These are phyloP conservation scores for Natrix natrix DNA, from an alignment of 2,797 vertebrate species.

Conservation along the genomic window DNA sequence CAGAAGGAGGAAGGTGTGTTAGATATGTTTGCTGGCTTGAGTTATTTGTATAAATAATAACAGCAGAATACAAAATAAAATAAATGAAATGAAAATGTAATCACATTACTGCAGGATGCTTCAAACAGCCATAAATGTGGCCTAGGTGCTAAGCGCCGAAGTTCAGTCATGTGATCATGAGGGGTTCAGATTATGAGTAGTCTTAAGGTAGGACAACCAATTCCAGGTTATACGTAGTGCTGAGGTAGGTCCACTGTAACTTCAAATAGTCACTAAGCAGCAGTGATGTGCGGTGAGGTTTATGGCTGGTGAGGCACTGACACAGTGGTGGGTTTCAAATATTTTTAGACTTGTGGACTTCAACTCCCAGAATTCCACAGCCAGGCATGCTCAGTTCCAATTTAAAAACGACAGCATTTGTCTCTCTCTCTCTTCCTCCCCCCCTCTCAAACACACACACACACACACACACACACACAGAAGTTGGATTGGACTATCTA, in stretches of 20 bases:
- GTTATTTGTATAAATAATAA: not conserved
- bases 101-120: not conserved
- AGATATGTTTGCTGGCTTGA: not conserved
- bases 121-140: not conserved
- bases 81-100: not conserved
- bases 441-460: too few relatives aligned
- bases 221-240: not conserved
- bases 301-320: too few relatives aligned
- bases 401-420: too few relatives aligned
- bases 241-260: not conserved
- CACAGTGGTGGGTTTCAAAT: too few relatives aligned
- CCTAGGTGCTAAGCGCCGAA: not conserved
- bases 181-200: not conserved
- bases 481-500: too few relatives aligned
- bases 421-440: too few relatives aligned
- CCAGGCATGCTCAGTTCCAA: too few relatives aligned
- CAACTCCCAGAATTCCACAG: too few relatives aligned
- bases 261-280: not conserved
- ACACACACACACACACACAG: too few relatives aligned
- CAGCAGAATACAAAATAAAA: not conserved
- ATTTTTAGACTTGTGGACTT: too few relatives aligned
- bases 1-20: not conserved
- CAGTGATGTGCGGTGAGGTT: too few relatives aligned
- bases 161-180: not conserved
- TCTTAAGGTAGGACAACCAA: not conserved